Evolutionary conservation across 2,888 invertebrate species (phyloP), one percentile per base, ranked within the genome.

Genomic region (Dendrolimus houi): DNA sequence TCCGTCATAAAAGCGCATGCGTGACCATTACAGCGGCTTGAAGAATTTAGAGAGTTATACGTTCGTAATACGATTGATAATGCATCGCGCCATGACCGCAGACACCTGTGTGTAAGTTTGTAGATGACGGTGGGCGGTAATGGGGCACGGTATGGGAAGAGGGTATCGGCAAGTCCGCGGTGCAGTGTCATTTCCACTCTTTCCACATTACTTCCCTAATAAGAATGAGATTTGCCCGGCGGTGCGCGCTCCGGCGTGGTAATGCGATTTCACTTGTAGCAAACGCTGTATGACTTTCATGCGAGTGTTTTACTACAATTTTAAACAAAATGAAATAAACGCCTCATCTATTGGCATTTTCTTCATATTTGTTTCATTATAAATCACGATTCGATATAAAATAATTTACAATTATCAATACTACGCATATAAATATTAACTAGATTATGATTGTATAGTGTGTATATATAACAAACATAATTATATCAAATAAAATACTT

Each of bases 171-270:
- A 87, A 87, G 86, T 85, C 79, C 77, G 79, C 79, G 83, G 81
- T 88, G 88, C 89, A 89, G 81, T 86, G 88, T 88, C 87, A 87
- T 86, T 88, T 85, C 86, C 84, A 86, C 86, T 84, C 78, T 77
- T 80, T 81, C 83, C 83, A 85, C 85, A 78, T 82, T 79, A 81
- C 81, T 85, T 81, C 84, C 78, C 82, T 81, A 83, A 85, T 87
- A 87, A 85, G 85, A 87, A 85, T 81, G 82, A 81, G 85, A 87
- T 87, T 87, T 81, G 79, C 74, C 77, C 72, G 68, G 66, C 60
- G 62, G 58, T 60, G 58, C 52, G 59, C 52, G 54, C 8, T 14
- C 54, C 53, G 53, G 47, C 47, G 54, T 52, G 41, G 68, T 69
- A 74, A 75, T 69, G 62, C 67, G 69, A 74, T 77, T 76, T 73